Conservation (phyloP, 2,888 invertebrate species). For the Eupithecia insigniata region DNA sequence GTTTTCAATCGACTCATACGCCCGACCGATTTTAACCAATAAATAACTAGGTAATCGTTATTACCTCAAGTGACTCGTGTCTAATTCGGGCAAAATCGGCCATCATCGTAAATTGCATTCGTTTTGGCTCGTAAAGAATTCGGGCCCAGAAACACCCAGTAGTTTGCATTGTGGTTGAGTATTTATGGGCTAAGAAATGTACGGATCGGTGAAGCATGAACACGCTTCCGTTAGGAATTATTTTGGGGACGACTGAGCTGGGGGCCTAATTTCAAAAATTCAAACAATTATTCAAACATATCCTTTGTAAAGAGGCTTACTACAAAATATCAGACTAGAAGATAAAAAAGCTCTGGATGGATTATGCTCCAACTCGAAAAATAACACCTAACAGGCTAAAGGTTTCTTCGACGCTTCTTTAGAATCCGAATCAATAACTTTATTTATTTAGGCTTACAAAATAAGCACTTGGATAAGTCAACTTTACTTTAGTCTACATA, state of each 20-base stretch:
- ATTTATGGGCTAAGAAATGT: conserved; percentile 28
- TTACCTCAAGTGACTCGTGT: conserved; percentile 37
- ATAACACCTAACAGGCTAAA: too few species aligned
- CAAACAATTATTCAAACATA: too few species aligned
- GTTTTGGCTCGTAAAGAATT: conserved; percentile 76
- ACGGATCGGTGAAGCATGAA: not conserved
- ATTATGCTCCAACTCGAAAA: too few species aligned
- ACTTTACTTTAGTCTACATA: too few species aligned
- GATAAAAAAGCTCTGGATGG: too few species aligned
- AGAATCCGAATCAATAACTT: too few species aligned
- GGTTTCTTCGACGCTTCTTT: too few species aligned
- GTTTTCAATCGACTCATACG: conserved; percentile 38
- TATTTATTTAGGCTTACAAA: too few species aligned
- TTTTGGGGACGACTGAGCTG: not conserved
- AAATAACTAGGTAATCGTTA: conserved; percentile 48
- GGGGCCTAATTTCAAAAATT: too few species aligned
- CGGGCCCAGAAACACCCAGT: conserved; percentile 52
- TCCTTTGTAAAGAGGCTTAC: too few species aligned
- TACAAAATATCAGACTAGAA: too few species aligned
- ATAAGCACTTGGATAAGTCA: too few species aligned
- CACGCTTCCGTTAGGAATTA: not conserved
- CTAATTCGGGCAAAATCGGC: conserved; percentile 35
- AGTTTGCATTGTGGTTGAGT: conserved; percentile 35
- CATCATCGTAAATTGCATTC: conserved; percentile 62
- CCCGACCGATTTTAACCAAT: conserved; percentile 43